Percentiles rank a stretch among this genome's conserved stretches.
Conservation (phyloP, 2,797 vertebrate species). For the Mus minutoides region DNA sequence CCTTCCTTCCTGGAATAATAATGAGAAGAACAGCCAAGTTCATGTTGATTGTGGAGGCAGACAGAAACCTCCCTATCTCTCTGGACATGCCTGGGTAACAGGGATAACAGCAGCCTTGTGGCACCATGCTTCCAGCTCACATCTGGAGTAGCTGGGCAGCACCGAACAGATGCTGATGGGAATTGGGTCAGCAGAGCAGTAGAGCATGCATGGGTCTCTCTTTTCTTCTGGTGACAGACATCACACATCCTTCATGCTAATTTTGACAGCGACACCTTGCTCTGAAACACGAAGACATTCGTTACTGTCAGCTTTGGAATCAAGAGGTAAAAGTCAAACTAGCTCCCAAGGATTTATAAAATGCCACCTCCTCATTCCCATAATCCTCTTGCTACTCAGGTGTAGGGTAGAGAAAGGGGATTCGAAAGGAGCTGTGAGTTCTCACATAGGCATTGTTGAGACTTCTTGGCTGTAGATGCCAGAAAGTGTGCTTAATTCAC, state of each 20-base stretch:
- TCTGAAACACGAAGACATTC: constrained; percentile 69
- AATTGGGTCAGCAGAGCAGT: constrained; percentile 82
- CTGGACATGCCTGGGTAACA: constrained; percentile 61
- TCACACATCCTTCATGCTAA: constrained; percentile 82
- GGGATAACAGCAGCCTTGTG: too few species aligned
- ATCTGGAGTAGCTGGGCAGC: constrained; percentile 81
- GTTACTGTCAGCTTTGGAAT: constrained; percentile 56
- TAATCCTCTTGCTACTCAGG: constrained; percentile 29
- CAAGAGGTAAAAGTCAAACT: constrained; percentile 60
- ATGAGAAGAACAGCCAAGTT: constrained; percentile 62
- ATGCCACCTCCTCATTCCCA: neutral
- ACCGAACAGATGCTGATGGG: constrained; percentile 83
- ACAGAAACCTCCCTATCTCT: constrained; percentile 72
- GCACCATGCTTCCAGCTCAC: constrained; percentile 68
- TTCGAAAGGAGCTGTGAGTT: neutral
- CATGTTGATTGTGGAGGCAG: constrained; percentile 57
- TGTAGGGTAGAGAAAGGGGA: neutral
- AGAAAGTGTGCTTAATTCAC: constrained; percentile 84
- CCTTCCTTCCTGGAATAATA: constrained; percentile 60
- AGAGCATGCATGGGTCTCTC: constrained; percentile 73
- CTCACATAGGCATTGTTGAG: constrained; percentile 59
- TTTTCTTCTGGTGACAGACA: constrained; percentile 70
- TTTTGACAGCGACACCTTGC: constrained; percentile 78
- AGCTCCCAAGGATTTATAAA: constrained; percentile 36
- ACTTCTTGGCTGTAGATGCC: constrained; percentile 80